These are phyloP conservation scores for Tragulus kanchil DNA, from an alignment of 2,113 vertebrate species.

Conservation along the genomic window DNA sequence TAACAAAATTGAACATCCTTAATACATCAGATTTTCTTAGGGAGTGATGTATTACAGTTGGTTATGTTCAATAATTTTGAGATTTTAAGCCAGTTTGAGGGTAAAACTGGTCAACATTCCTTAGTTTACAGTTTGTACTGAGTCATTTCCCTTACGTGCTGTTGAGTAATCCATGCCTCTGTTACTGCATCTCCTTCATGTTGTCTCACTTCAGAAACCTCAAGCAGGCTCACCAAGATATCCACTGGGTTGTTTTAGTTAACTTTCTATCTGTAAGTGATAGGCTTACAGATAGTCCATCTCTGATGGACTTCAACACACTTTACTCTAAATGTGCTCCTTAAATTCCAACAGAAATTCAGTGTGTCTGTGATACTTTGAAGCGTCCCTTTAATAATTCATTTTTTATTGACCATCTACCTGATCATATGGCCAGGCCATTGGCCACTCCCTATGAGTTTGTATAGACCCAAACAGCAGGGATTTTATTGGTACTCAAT, in stretches of 20 bases:
- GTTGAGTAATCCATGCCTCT: neutral
- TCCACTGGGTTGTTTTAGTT: neutral
- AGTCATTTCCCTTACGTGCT: neutral
- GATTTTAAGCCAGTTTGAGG: neutral
- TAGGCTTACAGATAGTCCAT: too few relatives aligned
- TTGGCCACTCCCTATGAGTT: neutral
- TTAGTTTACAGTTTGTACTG: neutral
- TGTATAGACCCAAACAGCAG: neutral
- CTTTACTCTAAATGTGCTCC: neutral
- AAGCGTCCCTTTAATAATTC: neutral
- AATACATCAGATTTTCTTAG: neutral
- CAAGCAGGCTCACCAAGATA: neutral
- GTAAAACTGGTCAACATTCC: neutral
- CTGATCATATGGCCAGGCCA: neutral
- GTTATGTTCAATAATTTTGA: neutral
- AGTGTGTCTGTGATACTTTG: too few relatives aligned
- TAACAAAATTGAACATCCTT: neutral
- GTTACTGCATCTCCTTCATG: fast-evolving
- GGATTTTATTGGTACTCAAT: neutral
- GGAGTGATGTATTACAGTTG: neutral
- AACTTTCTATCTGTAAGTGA: neutral
- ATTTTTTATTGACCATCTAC: neutral
- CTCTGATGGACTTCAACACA: neutral
- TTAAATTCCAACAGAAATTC: neutral
- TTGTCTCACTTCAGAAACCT: neutral